Evolutionary conservation across 64 coral and sea anemone genomes (phyloP), one percentile per base, ranked within the genome.

Genomic region (Porites australiensis): DNA sequence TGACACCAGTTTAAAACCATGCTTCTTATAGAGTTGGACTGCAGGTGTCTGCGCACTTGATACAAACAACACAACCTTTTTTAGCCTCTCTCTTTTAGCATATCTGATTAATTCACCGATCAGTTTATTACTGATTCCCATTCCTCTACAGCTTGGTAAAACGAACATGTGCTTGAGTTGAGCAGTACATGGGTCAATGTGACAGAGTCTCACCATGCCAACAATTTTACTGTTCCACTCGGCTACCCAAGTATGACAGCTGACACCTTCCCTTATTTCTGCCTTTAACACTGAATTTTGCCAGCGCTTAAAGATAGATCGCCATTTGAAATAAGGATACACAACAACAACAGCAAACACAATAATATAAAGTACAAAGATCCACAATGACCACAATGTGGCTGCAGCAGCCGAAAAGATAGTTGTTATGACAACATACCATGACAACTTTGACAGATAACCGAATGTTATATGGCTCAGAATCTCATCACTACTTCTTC

Each of bases 121-220:
- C 9, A 91, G 8, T 47, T 58, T 44, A 13, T 15, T 83, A 8
- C 49, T 67, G 46, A 83, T 91, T 8, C 89, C 78, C 65, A 58
- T 82, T 68, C 65, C n/a, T 45, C 79, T 60, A 58, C 27, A 66
- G 45, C 23, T 44, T 48, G 50, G 58, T 48, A 47, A 48, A 16
- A 91, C 78, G 55, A 63, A 91, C 89, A 91, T 83, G 11, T 77
- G 64, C 53, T 73, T 46, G 23, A 91, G 59, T 51, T 91, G 52
- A 57, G 65, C 78, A 44, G 72, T 50, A 23, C 68, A 50, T 58
- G 49, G 77, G 12, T 9, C 54, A 12, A 9, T 57, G 12, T 6
- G 62, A 51, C 13, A 8, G 37, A 91, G 54, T 7, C 89, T 77
- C 0, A 83, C 89, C 89, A 91, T 91, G 8, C 78, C 78, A 57